Evolutionary conservation across 2,797 vertebrate species (phyloP).

Genomic region (Pelodytes ibericus): DNA sequence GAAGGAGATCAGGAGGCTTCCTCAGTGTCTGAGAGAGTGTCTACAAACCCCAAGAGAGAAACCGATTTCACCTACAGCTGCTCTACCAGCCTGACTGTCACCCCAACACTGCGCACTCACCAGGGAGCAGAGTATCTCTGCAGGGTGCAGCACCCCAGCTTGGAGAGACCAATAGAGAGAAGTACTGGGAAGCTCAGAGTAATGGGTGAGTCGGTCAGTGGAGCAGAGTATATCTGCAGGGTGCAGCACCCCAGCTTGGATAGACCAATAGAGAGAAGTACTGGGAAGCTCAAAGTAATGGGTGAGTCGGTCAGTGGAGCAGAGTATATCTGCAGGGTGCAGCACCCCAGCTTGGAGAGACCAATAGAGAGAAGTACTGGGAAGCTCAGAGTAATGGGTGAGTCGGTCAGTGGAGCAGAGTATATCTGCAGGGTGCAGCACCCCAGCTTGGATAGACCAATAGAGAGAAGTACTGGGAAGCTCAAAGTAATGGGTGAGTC

Average conservation of each 20-base stretch:
- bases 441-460: neutral
- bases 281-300: neutral
- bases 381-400: neutral
- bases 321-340: conserved; percentile 29
- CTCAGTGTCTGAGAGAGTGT: neutral
- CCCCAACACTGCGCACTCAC: conserved; percentile 12
- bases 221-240: conserved; percentile 27
- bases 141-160: conserved; percentile 21
- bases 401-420: neutral
- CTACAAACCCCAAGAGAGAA: neutral
- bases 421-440: conserved; percentile 33
- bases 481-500: conserved; percentile 3
- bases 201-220: conserved; percentile 10
- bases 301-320: neutral
- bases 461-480: conserved; percentile 6
- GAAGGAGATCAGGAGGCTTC: neutral
- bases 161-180: conserved; percentile 21
- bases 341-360: conserved; percentile 4
- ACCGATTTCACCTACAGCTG: conserved; percentile 27
- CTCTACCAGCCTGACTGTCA: conserved; percentile 18
- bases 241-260: conserved; percentile 16
- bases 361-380: conserved; percentile 18
- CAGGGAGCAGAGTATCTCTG: conserved; percentile 34
- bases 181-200: conserved; percentile 12
- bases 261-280: conserved; percentile 2